A percentile compares a stretch with the other conserved stretches of the same genome.
Evolutionary conservation across 2,888 invertebrate genomes (phyloP).

Genomic region (Phyto melanocephala): DNA sequence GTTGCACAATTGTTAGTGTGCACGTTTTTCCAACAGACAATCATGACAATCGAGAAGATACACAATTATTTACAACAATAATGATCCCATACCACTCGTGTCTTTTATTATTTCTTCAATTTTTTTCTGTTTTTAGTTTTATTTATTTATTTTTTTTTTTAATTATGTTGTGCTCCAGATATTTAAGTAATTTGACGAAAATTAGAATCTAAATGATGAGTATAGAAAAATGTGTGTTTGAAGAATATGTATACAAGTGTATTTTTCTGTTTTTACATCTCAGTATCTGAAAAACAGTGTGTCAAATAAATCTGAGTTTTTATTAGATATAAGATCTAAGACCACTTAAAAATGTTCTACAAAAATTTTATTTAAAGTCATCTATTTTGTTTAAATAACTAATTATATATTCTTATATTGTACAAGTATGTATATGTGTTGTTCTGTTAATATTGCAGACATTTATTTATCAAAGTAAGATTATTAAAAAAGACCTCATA

Average conservation of each 20-base stretch:
- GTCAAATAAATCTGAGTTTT: conserved; percentile 54
- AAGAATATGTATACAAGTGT: background rate
- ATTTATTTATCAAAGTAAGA: background rate
- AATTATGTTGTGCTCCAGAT: conserved; percentile 65
- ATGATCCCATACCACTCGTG: conserved; percentile 46
- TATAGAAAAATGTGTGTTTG: background rate
- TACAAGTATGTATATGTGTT: too few relatives aligned
- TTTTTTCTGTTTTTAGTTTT: conserved; percentile 25
- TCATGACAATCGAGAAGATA: conserved; percentile 60
- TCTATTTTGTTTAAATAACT: conserved; percentile 17
- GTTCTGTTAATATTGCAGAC: background rate
- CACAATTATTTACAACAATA: conserved; percentile 54
- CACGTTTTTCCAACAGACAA: conserved; percentile 47
- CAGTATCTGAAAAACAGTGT: conserved; percentile 24
- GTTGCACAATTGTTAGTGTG: conserved; percentile 33
- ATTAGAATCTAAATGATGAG: conserved; percentile 38
- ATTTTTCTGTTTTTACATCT: background rate
- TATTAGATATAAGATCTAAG: conserved; percentile 24
- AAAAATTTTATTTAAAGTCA: background rate
- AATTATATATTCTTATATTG: too few relatives aligned
- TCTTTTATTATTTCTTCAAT: conserved; percentile 5
- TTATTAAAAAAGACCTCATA: background rate
- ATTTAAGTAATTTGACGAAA: conserved; percentile 60
- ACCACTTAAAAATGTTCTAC: conserved; percentile 6
- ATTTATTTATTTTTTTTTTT: conserved; percentile 29